These are phyloP conservation scores for Archocentrus centrarchus DNA, from an alignment of 2,113 vertebrate genomes.

Conservation along the genomic window DNA sequence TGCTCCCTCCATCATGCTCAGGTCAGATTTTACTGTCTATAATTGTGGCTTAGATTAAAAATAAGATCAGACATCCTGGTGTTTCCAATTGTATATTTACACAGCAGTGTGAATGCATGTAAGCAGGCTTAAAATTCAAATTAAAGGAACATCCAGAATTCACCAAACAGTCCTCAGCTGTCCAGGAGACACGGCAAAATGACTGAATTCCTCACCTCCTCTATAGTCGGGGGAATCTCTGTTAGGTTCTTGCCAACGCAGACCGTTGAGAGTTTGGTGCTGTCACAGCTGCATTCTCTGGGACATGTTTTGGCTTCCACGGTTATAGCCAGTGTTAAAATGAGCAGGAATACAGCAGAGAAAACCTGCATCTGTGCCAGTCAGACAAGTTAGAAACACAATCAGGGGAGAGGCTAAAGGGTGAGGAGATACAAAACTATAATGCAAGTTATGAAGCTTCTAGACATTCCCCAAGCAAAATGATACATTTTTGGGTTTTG, in stretches of 20 bases:
- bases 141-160: no score
- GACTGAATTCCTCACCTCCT: constrained; percentile 83
- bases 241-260: constrained; percentile 88
- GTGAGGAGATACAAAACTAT: neutral
- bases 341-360: constrained; percentile 20
- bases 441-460: neutral
- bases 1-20: no score
- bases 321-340: neutral
- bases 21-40: no score
- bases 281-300: constrained; percentile 85
- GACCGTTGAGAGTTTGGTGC: constrained; percentile 76
- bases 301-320: constrained; percentile 80
- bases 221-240: constrained; percentile 79
- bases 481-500: no score
- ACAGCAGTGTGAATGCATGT: neutral
- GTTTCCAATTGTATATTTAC: no score
- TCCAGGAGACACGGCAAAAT: neutral
- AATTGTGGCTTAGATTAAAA: no score
- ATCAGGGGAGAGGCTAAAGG: neutral
- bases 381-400: neutral
- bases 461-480: neutral
- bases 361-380: constrained; percentile 55
- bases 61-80: no score
- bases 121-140: no score
- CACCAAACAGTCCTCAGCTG: no score